Percentiles rank a stretch among this genome's conserved stretches.
Evolutionary conservation across 2,113 vertebrate genomes (phyloP).

Genomic region (Apistogramma diplotaenia): DNA sequence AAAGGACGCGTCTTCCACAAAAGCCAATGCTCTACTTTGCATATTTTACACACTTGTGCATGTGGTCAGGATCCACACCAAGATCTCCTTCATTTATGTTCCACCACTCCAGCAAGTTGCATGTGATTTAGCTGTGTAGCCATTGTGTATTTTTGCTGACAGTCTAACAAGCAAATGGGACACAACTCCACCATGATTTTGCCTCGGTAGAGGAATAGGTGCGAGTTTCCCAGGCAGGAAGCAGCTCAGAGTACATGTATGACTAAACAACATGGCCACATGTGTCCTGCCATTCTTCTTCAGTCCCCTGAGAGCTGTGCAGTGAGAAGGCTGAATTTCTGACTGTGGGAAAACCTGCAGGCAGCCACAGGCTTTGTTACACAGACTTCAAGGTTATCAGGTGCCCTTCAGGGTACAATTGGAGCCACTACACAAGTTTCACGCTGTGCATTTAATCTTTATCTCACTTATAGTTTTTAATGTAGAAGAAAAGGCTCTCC

Average conservation of each 20-base stretch:
- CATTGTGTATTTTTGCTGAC: neutral
- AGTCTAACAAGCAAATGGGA: neutral
- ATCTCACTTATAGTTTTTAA: neutral
- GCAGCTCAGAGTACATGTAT: neutral
- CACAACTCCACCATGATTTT: neutral
- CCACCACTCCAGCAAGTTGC: neutral
- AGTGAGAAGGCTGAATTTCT: slow-evolving; percentile 6
- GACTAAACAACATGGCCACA: slow-evolving; percentile 35
- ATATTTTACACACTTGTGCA: neutral
- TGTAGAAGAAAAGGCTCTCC: neutral
- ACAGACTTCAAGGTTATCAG: slow-evolving; percentile 27
- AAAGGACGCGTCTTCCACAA: neutral
- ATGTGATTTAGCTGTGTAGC: neutral
- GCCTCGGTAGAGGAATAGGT: neutral
- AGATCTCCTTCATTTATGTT: neutral
- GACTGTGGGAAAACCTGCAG: slow-evolving; percentile 11
- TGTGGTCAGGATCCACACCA: neutral
- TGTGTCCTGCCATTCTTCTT: slow-evolving; percentile 68
- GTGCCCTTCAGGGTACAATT: slow-evolving; percentile 5
- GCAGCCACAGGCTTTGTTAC: slow-evolving; percentile 12
- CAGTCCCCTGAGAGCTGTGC: slow-evolving; percentile 9
- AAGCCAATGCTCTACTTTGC: neutral
- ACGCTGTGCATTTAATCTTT: neutral
- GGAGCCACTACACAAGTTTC: neutral
- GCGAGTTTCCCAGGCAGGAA: slow-evolving; percentile 32